Conservation (phyloP, 2,888 invertebrate genomes). For the Chelonus formosanus region DNA sequence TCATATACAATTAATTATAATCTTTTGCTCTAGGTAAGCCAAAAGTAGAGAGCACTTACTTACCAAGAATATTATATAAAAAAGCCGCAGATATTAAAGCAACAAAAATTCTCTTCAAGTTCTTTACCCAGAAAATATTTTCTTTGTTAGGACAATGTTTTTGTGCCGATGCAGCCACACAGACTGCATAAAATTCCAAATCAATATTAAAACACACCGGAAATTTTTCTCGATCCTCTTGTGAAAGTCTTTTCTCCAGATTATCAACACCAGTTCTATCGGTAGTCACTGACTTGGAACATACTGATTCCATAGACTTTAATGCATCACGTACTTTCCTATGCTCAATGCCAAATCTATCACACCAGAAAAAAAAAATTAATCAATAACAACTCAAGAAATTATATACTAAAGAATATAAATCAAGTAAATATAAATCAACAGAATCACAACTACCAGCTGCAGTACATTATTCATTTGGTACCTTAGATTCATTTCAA, state of each 20-base stretch:
- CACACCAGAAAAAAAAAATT: conserved; percentile 1
- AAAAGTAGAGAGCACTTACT: not conserved
- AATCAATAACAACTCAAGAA: not conserved
- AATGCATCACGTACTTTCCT: conserved; percentile 50
- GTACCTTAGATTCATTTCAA: too few relatives aligned
- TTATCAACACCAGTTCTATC: conserved; percentile 50
- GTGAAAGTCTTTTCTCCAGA: conserved; percentile 45
- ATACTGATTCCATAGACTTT: conserved; percentile 49
- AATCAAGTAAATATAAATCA: too few relatives aligned
- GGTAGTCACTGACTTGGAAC: conserved; percentile 48
- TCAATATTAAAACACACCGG: conserved; percentile 51
- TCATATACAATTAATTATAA: too few relatives aligned
- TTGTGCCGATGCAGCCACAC: conserved; percentile 51
- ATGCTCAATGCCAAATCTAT: conserved; percentile 50
- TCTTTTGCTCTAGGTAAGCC: too few relatives aligned
- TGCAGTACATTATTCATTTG: too few relatives aligned
- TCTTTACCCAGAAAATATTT: conserved; percentile 44
- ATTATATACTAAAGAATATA: too few relatives aligned
- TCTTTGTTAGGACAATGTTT: conserved; percentile 51
- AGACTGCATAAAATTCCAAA: conserved; percentile 54
- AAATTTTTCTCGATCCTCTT: conserved; percentile 51
- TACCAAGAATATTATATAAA: conserved; percentile 22
- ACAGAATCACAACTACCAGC: too few relatives aligned
- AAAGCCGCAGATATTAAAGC: conserved; percentile 15
- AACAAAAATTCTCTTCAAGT: conserved; percentile 40